phyloP scores from a whole-genome alignment of 2,113 vertebrate genomes.

The Connochaetes taurinus region DNA sequence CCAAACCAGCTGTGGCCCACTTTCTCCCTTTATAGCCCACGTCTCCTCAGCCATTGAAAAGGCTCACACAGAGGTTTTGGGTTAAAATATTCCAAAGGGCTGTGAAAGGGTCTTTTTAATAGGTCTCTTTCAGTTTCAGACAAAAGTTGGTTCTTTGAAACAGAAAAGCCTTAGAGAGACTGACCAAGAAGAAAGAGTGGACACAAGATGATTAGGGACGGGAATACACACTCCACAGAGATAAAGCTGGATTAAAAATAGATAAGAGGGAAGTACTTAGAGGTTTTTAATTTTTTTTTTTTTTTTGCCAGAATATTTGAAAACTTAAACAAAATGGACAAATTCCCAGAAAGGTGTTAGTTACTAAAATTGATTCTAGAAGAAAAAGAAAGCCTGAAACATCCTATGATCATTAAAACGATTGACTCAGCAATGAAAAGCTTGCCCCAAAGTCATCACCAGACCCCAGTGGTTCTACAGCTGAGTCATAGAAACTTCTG shows the following conservation, averaged over 20 bases:
- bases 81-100: background rate
- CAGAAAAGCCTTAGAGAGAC: background rate
- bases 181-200: background rate
- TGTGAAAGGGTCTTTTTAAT: background rate
- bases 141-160: slow-evolving; percentile 4
- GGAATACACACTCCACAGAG: fast-evolving
- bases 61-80: background rate
- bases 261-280: background rate
- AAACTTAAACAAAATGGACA: background rate
- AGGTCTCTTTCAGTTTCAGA: background rate
- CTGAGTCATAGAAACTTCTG: background rate
- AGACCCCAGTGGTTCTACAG: background rate
- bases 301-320: background rate
- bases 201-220: fast-evolving
- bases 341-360: background rate
- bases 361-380: background rate
- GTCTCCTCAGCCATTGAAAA: background rate
- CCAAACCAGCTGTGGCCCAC: background rate
- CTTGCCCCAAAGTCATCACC: background rate
- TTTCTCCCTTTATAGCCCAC: background rate
- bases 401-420: background rate
- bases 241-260: background rate
- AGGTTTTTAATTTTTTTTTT: background rate
- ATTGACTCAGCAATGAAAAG: background rate
- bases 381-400: background rate